Percentiles rank a stretch among this genome's conserved stretches.
These are phyloP conservation scores for Dermolepida albohirtum DNA, from an alignment of 2,888 invertebrate species.

Conservation along the genomic window DNA sequence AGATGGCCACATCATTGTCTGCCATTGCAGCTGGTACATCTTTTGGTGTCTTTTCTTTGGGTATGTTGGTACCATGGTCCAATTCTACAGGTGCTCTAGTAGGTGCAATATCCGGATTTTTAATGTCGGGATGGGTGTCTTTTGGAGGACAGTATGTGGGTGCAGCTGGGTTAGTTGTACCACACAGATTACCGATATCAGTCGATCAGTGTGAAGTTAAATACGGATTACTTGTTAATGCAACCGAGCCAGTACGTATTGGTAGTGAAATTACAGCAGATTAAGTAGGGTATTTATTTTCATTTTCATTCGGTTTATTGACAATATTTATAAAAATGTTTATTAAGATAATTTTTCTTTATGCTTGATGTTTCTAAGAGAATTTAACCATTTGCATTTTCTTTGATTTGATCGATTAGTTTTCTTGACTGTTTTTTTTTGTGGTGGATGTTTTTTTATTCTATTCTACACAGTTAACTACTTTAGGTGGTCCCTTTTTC, in stretches of 20 bases:
- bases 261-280: neutral
- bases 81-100: constrained; percentile 74
- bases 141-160: constrained; percentile 77
- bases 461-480: too few relatives aligned
- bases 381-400: too few relatives aligned
- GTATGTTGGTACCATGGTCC: constrained; percentile 85
- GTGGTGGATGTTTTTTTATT: too few relatives aligned
- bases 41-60: constrained; percentile 85
- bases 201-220: constrained; percentile 63
- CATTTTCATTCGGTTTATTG: too few relatives aligned
- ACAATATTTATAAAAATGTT: too few relatives aligned
- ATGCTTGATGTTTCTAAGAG: too few relatives aligned
- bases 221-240: constrained; percentile 54
- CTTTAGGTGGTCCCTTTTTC: too few relatives aligned
- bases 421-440: too few relatives aligned
- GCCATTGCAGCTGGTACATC: constrained; percentile 87
- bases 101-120: constrained; percentile 73
- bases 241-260: constrained; percentile 62
- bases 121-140: constrained; percentile 73
- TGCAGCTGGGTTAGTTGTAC: constrained; percentile 71
- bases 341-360: too few relatives aligned
- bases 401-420: too few relatives aligned
- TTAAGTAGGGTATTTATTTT: too few relatives aligned
- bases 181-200: constrained; percentile 69
- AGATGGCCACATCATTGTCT: constrained; percentile 80